A percentile compares a stretch with the other conserved stretches of the same genome.
phyloP scores from a whole-genome alignment of 1,140 invertebrate species.

The Cataglyphis hispanica region DNA sequence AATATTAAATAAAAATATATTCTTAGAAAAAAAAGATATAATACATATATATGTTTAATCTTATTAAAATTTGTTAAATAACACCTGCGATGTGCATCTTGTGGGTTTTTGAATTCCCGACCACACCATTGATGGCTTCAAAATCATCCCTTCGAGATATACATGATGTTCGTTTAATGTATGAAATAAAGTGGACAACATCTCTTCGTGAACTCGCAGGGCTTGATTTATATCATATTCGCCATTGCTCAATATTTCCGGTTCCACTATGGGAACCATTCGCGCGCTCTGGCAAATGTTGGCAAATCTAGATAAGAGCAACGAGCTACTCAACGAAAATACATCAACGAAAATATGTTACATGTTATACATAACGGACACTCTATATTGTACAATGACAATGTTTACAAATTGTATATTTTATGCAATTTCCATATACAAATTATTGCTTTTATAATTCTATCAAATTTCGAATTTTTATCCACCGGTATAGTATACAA shows the following conservation, averaged over 20 bases:
- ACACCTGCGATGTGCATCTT: conserved; percentile 70
- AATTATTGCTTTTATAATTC: neutral
- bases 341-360: neutral
- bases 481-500: conserved; percentile 6
- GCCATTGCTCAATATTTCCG: conserved; percentile 95
- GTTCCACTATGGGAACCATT: conserved; percentile 98
- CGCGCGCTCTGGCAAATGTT: conserved; percentile 98
- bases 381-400: neutral
- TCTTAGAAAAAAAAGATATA: neutral
- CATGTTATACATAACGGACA: neutral
- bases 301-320: conserved; percentile 91
- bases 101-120: conserved; percentile 88
- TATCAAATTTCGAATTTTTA: conserved; percentile 16
- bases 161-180: conserved; percentile 98
- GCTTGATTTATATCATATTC: conserved; percentile 89
- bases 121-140: conserved; percentile 99
- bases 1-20: conserved; percentile 1
- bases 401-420: neutral
- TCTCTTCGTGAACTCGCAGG: conserved; percentile 63
- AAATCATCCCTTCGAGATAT: conserved; percentile 97
- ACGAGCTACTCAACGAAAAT: conserved; percentile 1
- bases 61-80: neutral
- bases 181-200: conserved; percentile 73
- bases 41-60: neutral
- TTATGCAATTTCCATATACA: neutral